Base-by-base conservation (phyloP, 2,888 invertebrate genomes). In the Spodoptera picta region DNA sequence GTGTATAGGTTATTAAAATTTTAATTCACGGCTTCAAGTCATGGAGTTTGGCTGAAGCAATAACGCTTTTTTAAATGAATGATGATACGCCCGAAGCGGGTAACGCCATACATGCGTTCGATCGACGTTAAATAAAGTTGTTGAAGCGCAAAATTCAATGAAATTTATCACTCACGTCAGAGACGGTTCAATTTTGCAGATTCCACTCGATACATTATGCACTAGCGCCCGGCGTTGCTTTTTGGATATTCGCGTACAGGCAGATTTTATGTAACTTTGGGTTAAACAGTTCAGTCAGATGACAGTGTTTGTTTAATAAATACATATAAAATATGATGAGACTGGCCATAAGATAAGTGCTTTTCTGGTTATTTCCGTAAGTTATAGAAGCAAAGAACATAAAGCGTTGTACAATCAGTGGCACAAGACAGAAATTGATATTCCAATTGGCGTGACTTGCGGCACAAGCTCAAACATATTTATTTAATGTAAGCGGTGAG, bases 71-170 rank as follows among this genome's bases (percentile, higher is more conserved):
- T 87, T 82, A 85, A 88, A 90, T 90, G 87, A 91, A 88, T 85
- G 87, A 90, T 89, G 88, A 87, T 84, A 79, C 86, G 88, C 88
- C 86, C 78, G 82, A 72, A 83, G 90, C 90, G 83, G 87, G 90
- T 90, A 91, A 89, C 84, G 84, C 85, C 87, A 88, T 88, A 84
- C 87, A 80, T 86, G 84, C 86, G 86, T 81, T 85, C 81, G 83
- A 79, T 85, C 81, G 83, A 79, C 80, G 87, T 88, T 89, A 89
- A 91, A 93, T 92, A 90, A 91, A 92, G 84, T 86, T 86, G 87
- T 90, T 88, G 89, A 90, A 85, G 90, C 88, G 89, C 86, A 90
- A 91, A 90, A 90, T 88, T 89, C 86, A 87, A 86, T 86, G 82
- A 85, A 89, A 91, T 92, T 89, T 87, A 90, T 90, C 85, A 85